Evolutionary conservation across 2,888 invertebrate species (phyloP).

Genomic region (Torymus tubicola): DNA sequence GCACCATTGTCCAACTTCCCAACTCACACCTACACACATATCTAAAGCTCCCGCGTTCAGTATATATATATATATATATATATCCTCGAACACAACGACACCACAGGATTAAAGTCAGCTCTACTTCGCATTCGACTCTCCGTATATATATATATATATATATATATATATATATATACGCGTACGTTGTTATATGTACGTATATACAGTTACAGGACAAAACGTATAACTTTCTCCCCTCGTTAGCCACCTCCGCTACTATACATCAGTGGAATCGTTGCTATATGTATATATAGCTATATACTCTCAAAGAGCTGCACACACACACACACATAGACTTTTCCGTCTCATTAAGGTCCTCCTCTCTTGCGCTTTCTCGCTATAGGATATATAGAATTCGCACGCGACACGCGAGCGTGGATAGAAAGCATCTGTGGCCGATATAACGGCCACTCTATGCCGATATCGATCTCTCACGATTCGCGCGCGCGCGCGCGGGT

Average conservation of each 20-base stretch:
- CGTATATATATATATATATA: background rate
- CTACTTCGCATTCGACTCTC: no score
- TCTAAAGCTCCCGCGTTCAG: no score
- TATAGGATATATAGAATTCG: constrained; percentile 44
- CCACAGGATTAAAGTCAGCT: no score
- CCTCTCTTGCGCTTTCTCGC: background rate
- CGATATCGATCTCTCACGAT: constrained; percentile 61
- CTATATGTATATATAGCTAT: background rate
- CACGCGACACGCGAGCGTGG: constrained; percentile 33
- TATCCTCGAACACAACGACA: no score
- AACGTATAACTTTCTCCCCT: constrained; percentile 55
- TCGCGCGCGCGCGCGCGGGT: background rate
- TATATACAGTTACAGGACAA: constrained; percentile 42
- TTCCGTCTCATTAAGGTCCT: constrained; percentile 53
- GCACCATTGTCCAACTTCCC: no score
- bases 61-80: no score
- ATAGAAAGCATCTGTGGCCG: constrained; percentile 33
- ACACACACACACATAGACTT: constrained; percentile 7
- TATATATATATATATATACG: no score
- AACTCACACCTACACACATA: no score
- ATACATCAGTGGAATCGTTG: background rate
- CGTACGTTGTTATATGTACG: background rate
- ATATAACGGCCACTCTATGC: constrained; percentile 55
- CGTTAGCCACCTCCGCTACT: constrained; percentile 41
- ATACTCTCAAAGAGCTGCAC: constrained; percentile 3